Conservation (phyloP, 2,888 invertebrate species). For the Drosophila pseudotakahashii region DNA sequence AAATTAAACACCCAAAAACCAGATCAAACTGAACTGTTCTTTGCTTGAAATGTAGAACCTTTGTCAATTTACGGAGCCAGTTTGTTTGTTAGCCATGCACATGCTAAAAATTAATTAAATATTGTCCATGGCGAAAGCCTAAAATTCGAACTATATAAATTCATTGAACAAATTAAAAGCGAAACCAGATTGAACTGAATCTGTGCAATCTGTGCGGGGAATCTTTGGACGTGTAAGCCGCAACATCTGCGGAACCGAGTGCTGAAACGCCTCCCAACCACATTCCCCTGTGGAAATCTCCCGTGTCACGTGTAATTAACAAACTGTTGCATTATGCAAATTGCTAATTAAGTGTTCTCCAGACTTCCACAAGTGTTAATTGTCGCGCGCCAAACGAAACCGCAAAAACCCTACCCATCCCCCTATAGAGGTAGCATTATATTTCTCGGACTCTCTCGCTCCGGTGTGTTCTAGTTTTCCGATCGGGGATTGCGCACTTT, state of each 20-base stretch:
- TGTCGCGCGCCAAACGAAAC: slow-evolving; percentile 35
- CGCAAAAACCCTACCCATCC: slow-evolving; percentile 4
- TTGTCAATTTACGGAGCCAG: slow-evolving; percentile 23
- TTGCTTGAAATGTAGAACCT: slow-evolving; percentile 5
- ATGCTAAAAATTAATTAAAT: slow-evolving; percentile 29
- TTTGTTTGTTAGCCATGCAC: slow-evolving; percentile 32
- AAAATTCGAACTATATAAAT: slow-evolving; percentile 8
- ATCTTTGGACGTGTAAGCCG: slow-evolving; percentile 4
- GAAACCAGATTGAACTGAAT: slow-evolving; percentile 36
- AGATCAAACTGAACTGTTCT: slow-evolving; percentile 19
- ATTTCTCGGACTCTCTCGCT: slow-evolving; percentile 4
- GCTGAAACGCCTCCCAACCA: not conserved
- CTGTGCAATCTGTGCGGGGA: not conserved
- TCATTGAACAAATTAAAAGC: slow-evolving; percentile 25
- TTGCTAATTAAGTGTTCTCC: slow-evolving; percentile 43
- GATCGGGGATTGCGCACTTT: slow-evolving; percentile 30
- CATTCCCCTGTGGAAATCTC: slow-evolving; percentile 16
- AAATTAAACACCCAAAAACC: slow-evolving; percentile 15
- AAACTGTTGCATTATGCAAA: slow-evolving; percentile 47
- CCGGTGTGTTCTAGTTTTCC: slow-evolving; percentile 28
- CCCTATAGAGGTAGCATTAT: not conserved
- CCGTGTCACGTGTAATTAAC: slow-evolving; percentile 65
- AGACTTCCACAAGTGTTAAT: slow-evolving; percentile 48
- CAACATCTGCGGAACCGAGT: slow-evolving; percentile 1
- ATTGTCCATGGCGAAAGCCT: slow-evolving; percentile 18